These are phyloP conservation scores for Platichthys flesus DNA, from an alignment of 2,113 vertebrate genomes.

Conservation along the genomic window DNA sequence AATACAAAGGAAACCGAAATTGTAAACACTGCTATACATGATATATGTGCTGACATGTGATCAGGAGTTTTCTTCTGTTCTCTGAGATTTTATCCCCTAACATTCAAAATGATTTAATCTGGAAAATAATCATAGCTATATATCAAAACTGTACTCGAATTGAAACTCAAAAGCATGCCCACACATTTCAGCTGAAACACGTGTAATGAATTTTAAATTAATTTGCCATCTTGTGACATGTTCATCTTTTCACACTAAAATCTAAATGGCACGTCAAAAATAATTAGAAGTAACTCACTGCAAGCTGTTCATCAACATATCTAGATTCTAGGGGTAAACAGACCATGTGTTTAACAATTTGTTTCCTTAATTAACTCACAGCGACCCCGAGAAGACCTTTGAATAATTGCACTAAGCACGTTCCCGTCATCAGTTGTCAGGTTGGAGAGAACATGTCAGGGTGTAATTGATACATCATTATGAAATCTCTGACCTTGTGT, in stretches of 20 bases:
- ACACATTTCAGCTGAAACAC: background rate
- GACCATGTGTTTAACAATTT: slow-evolving; percentile 65
- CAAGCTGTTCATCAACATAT: slow-evolving; percentile 23
- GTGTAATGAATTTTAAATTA: slow-evolving; percentile 4
- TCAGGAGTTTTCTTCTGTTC: background rate
- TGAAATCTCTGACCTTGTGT: slow-evolving; percentile 17
- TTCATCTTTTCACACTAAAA: slow-evolving; percentile 25
- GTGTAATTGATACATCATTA: slow-evolving; percentile 50
- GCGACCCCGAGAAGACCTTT: slow-evolving; percentile 30
- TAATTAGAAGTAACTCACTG: slow-evolving; percentile 4
- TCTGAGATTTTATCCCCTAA: background rate
- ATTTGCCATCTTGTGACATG: slow-evolving; percentile 15
- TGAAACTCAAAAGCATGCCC: background rate
- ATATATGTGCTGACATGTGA: background rate
- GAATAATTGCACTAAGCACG: slow-evolving; percentile 21
- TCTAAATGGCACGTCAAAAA: slow-evolving; percentile 29
- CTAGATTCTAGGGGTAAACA: slow-evolving; percentile 29
- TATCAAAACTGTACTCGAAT: background rate
- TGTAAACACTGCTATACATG: background rate
- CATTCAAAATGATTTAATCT: background rate
- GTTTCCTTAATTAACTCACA: slow-evolving; percentile 61
- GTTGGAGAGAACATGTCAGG: slow-evolving; percentile 30
- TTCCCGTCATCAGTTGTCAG: slow-evolving; percentile 14
- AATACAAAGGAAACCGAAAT: background rate
- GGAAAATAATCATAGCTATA: background rate